Conservation (phyloP, 2,888 invertebrate species). For the Eristalis intricaria region DNA sequence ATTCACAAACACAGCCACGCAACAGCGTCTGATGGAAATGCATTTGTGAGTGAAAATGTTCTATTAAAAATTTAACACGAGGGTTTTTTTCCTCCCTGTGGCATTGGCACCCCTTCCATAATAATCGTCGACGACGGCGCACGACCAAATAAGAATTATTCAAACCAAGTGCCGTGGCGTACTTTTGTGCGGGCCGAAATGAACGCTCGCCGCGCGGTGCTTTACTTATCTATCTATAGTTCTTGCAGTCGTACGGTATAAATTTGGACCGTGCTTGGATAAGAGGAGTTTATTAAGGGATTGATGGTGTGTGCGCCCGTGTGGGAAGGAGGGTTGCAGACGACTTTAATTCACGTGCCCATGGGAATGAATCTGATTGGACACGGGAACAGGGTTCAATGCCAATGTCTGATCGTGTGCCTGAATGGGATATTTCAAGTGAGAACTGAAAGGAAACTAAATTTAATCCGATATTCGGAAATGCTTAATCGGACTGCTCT, state of each 20-base stretch:
- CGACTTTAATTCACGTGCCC: conserved; percentile 9
- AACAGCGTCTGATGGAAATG: conserved; percentile 9
- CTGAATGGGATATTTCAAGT: not conserved
- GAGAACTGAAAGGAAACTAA: not conserved
- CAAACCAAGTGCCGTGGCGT: conserved; percentile 23
- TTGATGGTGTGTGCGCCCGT: not conserved
- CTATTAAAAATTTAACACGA: conserved; percentile 42
- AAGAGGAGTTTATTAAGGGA: conserved; percentile 16
- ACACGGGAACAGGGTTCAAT: conserved; percentile 4
- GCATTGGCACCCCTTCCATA: not conserved
- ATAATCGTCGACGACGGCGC: not conserved
- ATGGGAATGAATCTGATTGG: not conserved
- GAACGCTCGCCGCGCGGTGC: not conserved
- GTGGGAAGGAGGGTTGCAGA: conserved; percentile 38
- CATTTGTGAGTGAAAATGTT: conserved; percentile 29
- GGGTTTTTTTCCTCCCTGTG: conserved; percentile 13
- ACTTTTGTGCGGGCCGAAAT: conserved; percentile 28
- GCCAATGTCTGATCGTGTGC: not conserved
- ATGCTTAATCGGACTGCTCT: no score
- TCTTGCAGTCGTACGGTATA: conserved; percentile 1
- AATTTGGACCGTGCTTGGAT: conserved; percentile 15
- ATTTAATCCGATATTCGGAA: not conserved
- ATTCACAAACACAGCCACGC: not conserved
- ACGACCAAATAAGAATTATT: not conserved
- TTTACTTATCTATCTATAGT: conserved; percentile 7